phyloP scores from a whole-genome alignment of 2,888 invertebrate species.

The Hyposoter dolosus region DNA sequence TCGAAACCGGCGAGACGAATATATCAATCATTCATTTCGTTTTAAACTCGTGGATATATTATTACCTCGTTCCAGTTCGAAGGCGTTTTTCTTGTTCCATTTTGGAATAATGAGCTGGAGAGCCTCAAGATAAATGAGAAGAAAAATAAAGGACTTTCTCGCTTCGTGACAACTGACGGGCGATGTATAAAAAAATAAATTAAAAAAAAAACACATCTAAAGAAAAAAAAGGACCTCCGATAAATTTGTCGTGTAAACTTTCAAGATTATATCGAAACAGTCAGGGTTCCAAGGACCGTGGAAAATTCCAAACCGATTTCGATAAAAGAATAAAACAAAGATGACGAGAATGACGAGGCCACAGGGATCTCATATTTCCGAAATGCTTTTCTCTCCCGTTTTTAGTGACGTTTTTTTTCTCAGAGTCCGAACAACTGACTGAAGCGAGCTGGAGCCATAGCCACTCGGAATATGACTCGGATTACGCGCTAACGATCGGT shows the following conservation, averaged over 20 bases:
- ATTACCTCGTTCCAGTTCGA: background rate
- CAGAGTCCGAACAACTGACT: background rate
- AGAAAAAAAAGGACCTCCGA: background rate
- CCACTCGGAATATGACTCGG: background rate
- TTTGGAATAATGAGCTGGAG: background rate
- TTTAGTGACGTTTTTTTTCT: background rate
- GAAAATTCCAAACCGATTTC: background rate
- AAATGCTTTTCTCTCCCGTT: background rate
- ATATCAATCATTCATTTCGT: conserved; percentile 5
- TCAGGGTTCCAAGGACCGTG: background rate
- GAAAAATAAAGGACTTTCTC: background rate
- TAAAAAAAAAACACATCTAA: background rate
- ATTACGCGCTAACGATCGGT: conserved; percentile 1
- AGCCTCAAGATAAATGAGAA: background rate
- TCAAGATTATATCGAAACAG: background rate
- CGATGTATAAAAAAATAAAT: background rate
- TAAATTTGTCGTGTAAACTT: background rate
- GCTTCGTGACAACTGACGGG: background rate
- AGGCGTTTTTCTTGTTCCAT: background rate
- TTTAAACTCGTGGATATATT: background rate
- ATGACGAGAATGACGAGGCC: background rate
- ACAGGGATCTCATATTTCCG: background rate
- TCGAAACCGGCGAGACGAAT: conserved; percentile 20
- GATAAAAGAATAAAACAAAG: background rate
- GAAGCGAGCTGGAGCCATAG: background rate